Evolutionary conservation across 2,113 vertebrate species (phyloP).

Genomic region (Circaetus cinerascens): DNA sequence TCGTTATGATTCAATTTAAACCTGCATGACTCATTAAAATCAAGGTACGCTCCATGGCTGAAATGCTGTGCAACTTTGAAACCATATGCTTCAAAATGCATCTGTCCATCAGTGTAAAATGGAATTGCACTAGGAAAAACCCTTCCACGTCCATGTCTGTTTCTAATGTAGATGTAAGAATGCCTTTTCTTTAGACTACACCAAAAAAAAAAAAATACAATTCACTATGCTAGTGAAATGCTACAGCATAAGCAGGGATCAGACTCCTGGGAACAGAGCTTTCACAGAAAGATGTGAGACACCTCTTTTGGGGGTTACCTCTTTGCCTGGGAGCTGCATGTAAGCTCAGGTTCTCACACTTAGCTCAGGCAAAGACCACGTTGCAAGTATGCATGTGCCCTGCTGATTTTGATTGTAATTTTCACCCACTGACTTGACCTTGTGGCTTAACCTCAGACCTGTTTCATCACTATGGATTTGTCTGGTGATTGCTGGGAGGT

Average conservation of each 20-base stretch:
- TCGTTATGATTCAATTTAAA: background rate
- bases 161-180: background rate
- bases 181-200: background rate
- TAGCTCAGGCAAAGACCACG: background rate
- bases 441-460: background rate
- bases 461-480: background rate
- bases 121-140: background rate
- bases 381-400: background rate
- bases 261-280: background rate
- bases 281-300: background rate
- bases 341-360: background rate
- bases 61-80: background rate
- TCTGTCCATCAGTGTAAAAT: background rate
- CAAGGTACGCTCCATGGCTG: background rate
- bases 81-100: background rate
- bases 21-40: background rate
- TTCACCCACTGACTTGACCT: background rate
- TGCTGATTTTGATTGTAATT: background rate
- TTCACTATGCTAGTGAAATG: background rate
- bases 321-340: background rate
- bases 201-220: background rate
- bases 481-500: background rate
- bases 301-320: background rate
- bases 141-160: background rate
- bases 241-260: background rate